Conservation (phyloP, 1,140 invertebrate species). For the Pseudoatta argentina region DNA sequence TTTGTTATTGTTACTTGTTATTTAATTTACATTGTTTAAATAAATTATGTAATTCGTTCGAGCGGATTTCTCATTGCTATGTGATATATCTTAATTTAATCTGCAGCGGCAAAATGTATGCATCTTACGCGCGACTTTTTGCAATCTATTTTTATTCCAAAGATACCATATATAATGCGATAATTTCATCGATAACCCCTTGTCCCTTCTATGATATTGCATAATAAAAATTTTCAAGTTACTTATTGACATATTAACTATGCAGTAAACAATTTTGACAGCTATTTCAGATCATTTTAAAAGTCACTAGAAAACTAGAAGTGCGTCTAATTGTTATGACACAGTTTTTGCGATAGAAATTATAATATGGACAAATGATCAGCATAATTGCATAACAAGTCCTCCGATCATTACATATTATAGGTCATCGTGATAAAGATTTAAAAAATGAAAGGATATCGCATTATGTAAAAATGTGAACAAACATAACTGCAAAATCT, state of each 20-base stretch:
- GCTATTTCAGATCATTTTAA: neutral
- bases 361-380: neutral
- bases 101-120: neutral
- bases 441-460: neutral
- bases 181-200: conserved; percentile 27
- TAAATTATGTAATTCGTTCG: conserved; percentile 50
- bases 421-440: neutral
- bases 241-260: neutral
- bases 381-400: neutral
- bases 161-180: neutral
- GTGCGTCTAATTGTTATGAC: neutral
- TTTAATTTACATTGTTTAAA: conserved; percentile 28
- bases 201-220: neutral
- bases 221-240: conserved; percentile 24
- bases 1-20: conserved; percentile 9
- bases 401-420: neutral
- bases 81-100: neutral
- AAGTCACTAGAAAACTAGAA: neutral
- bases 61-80: neutral
- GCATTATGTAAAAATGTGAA: too few species aligned
- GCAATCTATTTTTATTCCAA: neutral
- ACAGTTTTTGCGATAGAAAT: neutral
- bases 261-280: neutral
- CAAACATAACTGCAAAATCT: too few species aligned
- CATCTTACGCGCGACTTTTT: neutral